phyloP scores from a whole-genome alignment of 2,797 vertebrate species.

The Pipistrellus pipistrellus region DNA sequence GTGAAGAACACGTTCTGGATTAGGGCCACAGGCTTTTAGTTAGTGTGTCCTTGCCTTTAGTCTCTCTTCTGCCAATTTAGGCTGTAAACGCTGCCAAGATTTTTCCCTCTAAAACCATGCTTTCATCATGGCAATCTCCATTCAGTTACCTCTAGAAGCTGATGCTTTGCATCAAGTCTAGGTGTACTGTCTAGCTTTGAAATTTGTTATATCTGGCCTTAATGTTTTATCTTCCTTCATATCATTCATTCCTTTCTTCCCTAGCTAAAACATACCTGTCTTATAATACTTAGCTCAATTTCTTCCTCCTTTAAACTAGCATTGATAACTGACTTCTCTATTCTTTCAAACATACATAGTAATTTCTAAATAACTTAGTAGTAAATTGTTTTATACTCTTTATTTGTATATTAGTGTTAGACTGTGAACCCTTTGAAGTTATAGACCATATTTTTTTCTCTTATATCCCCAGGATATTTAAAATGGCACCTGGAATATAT shows the following conservation, averaged over 20 bases:
- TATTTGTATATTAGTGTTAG: constrained; percentile 52
- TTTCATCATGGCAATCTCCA: constrained; percentile 2
- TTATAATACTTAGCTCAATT: constrained; percentile 19
- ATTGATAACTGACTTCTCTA: not conserved
- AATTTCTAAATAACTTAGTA: constrained; percentile 57
- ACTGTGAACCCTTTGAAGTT: not conserved
- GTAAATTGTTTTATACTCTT: constrained; percentile 13
- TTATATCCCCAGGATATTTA: constrained; percentile 5
- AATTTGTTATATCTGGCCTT: constrained; percentile 2
- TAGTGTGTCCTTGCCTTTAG: constrained; percentile 38
- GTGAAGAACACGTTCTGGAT: constrained; percentile 62
- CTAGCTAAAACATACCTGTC: constrained; percentile 23
- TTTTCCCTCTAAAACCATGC: not conserved
- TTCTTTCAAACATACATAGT: not conserved
- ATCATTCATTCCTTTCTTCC: constrained; percentile 34
- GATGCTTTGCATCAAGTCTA: not conserved
- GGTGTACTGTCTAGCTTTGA: not conserved
- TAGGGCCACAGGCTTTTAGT: constrained; percentile 53
- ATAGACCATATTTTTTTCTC: constrained; percentile 4
- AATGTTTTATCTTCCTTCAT: constrained; percentile 8
- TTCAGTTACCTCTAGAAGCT: not conserved
- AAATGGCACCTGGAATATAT: not conserved
- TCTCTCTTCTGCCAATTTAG: constrained; percentile 51
- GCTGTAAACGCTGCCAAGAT: constrained; percentile 15
- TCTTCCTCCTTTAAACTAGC: constrained; percentile 25